Base-by-base conservation (phyloP, 2,797 vertebrate species). In the Huso huso region DNA sequence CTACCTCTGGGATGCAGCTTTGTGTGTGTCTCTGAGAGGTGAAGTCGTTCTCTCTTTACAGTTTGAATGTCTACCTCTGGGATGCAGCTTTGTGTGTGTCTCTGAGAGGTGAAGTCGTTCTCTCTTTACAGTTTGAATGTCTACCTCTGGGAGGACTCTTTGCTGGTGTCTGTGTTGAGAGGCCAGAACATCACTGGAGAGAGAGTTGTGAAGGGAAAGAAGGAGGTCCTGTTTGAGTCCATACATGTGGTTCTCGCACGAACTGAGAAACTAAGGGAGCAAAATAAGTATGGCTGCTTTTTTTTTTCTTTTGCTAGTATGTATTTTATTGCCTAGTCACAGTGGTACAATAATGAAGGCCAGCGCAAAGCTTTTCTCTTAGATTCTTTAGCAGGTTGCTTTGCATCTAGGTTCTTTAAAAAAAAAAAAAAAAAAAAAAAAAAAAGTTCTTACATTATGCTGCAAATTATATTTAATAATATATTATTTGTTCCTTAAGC, bases 111-210 rank as follows among this genome's bases (percentile, higher is more conserved):
- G 6, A 55, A 55, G 6, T 3, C 3, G 9, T 55, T 55, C 4
- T 55, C n/a, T 55, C n/a, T 13, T 66, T 75, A 0, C 75, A 91
- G 91, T 67, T 59, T 93, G 69, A 82, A 82, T 6, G 74, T 91
- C 7, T 65, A 87, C 6, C 70, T 76, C 0, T 93, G 91, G 92
- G 70, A 88, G 1, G 84, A 93, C 1, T 1, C 73, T 2, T 77
- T 91, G 48, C 80, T 93, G 62, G 85, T 84, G 50, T 85, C 88
- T 0, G 87, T 92, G 61, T 65, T 92, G 61, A 90, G 77, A 70
- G 90, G 90, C 0, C 89, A 91, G 73, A 92, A 91, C 6, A 69
- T 87, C 66, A 75, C 71, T 0, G 90, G 90, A 0, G n/a, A 78
- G 48, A 86, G 86, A 10, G 86, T 68, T 10, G 75, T 74, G 68